Percentiles rank a stretch among this genome's conserved stretches.
Evolutionary conservation across 2,113 vertebrate species (phyloP).

Genomic region (Tympanuchus pallidicinctus): DNA sequence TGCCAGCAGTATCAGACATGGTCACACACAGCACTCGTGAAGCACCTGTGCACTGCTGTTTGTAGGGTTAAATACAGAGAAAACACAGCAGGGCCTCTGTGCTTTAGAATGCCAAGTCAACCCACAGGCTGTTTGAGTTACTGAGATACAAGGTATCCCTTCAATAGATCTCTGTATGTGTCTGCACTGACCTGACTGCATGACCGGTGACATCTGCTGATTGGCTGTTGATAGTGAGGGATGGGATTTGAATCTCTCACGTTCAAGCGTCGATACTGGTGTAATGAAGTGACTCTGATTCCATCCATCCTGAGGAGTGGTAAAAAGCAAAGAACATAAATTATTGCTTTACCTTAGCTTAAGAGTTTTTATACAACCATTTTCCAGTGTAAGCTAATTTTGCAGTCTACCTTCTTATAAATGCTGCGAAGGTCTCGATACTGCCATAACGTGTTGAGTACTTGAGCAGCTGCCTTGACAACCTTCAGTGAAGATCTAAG

Average conservation of each 20-base stretch:
- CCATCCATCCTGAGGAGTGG: slow-evolving; percentile 90
- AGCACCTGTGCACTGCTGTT: background rate
- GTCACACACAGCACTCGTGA: rapidly evolving
- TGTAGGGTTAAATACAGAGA: background rate
- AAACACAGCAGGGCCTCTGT: too few species aligned
- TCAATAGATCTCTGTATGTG: too few species aligned
- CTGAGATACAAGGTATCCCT: background rate
- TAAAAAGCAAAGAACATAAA: slow-evolving; percentile 41
- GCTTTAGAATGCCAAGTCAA: background rate
- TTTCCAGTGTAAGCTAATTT: background rate
- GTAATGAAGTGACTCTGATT: slow-evolving; percentile 99
- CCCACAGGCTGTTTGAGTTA: background rate
- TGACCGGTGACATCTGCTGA: slow-evolving; percentile 94
- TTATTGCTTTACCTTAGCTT: background rate
- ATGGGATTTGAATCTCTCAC: slow-evolving; percentile 95
- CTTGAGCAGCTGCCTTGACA: slow-evolving; percentile 96
- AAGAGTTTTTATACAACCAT: background rate
- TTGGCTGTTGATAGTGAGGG: slow-evolving; percentile 90
- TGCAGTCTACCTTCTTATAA: slow-evolving; percentile 93
- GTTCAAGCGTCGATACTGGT: slow-evolving; percentile 93
- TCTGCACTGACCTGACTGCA: slow-evolving; percentile 87
- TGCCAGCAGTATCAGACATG: background rate
- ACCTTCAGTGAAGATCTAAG: slow-evolving; percentile 95
- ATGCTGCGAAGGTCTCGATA: slow-evolving; percentile 97
- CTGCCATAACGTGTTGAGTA: slow-evolving; percentile 97